Conservation (phyloP, 2,113 vertebrate species). For the Lepidothrix coronata region DNA sequence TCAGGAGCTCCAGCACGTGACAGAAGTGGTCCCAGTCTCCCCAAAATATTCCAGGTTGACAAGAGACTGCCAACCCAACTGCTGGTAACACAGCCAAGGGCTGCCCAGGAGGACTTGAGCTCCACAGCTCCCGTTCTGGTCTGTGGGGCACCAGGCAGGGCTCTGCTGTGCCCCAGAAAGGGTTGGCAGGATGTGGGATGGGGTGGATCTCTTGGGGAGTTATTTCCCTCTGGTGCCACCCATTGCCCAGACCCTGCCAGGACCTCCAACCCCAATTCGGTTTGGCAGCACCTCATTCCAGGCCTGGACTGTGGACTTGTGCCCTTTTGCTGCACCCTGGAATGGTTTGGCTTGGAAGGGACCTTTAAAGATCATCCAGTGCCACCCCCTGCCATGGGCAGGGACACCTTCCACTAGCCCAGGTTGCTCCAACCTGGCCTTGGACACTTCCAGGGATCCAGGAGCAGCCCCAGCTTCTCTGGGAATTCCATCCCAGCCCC, state of each 20-base stretch:
- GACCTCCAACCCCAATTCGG: neutral
- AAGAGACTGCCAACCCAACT: neutral
- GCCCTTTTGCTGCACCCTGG: neutral
- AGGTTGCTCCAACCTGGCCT: neutral
- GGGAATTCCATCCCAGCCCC: neutral
- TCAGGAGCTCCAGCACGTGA: neutral
- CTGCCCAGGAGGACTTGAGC: neutral
- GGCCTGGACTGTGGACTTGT: fast-evolving
- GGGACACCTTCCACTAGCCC: neutral
- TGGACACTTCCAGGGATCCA: neutral
- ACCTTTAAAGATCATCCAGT: fast-evolving
- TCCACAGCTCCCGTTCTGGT: neutral
- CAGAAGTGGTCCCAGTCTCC: neutral
- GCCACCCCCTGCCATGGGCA: neutral
- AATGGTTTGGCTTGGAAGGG: neutral
- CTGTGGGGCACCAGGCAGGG: neutral
- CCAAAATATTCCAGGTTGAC: neutral
- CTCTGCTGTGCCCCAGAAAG: neutral
- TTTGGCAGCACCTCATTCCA: neutral
- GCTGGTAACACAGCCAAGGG: neutral
- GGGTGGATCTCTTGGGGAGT: neutral
- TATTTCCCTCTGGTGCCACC: neutral
- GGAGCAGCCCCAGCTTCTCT: neutral
- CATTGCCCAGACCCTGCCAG: neutral
- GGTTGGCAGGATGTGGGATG: neutral